phyloP scores from a whole-genome alignment of 2,888 invertebrate genomes.

The Eupithecia insigniata region DNA sequence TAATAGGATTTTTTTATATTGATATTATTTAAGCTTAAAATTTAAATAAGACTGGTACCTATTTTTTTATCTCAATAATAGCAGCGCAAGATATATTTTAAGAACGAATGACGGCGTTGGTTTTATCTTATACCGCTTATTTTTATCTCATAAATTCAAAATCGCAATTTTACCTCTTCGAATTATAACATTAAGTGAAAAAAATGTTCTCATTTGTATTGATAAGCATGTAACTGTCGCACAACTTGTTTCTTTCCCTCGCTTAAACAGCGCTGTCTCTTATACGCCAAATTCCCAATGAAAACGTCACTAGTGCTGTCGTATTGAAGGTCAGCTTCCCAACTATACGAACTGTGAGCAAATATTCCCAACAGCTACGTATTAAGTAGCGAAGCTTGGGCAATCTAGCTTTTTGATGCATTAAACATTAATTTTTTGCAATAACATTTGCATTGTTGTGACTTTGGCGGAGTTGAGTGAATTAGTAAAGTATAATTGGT shows the following conservation, averaged over 20 bases:
- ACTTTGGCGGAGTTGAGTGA: background rate
- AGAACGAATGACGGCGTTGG: background rate
- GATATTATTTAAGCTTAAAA: background rate
- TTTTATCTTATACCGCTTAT: background rate
- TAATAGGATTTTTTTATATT: background rate
- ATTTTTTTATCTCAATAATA: background rate
- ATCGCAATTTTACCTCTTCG: background rate
- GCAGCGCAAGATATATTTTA: background rate
- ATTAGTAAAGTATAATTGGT: background rate
- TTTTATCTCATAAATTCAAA: background rate
- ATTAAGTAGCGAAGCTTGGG: background rate
- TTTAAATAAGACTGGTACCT: background rate
- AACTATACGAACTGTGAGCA: constrained; percentile 13
- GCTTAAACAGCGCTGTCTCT: constrained; percentile 16
- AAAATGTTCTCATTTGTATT: background rate
- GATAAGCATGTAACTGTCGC: background rate
- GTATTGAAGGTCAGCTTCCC: constrained; percentile 37
- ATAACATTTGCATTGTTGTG: background rate
- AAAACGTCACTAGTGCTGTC: constrained; percentile 24
- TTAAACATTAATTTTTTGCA: background rate
- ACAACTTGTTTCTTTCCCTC: constrained; percentile 9
- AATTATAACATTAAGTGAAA: background rate
- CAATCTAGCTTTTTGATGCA: background rate
- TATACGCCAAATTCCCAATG: constrained; percentile 26
- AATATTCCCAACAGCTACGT: constrained; percentile 37